A percentile compares a stretch with the other conserved stretches of the same genome.
Evolutionary conservation across 2,888 invertebrate genomes (phyloP).

Genomic region (Diarsia mendica): DNA sequence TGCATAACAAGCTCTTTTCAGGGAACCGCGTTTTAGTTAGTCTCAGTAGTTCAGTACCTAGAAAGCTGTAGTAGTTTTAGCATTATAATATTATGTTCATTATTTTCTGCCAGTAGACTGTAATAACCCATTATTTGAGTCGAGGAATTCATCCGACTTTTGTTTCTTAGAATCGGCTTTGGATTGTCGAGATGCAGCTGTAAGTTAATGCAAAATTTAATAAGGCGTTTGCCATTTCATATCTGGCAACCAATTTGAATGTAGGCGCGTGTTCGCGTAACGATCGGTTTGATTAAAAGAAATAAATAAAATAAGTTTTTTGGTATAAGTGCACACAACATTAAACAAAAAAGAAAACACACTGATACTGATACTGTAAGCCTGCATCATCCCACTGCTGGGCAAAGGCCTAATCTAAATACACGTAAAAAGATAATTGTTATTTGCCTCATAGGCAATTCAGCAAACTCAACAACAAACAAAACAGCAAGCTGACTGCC

Average conservation of each 20-base stretch:
- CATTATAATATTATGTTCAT: neutral
- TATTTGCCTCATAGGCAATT: neutral
- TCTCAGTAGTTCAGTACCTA: neutral
- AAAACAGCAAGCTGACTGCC: neutral
- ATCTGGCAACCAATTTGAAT: neutral
- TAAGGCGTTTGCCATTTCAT: neutral
- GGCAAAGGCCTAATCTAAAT: too few species aligned
- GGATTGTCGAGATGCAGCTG: neutral
- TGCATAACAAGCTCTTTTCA: neutral
- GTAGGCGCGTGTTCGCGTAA: neutral
- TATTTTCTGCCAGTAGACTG: neutral
- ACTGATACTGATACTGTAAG: too few species aligned
- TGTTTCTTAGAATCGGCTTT: neutral
- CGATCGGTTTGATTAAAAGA: neutral
- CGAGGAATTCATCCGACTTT: neutral
- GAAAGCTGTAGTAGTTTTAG: neutral
- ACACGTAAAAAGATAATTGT: neutral
- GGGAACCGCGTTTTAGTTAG: neutral
- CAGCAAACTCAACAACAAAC: too few species aligned
- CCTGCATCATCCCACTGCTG: too few species aligned
- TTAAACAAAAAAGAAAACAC: neutral
- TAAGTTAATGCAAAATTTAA: neutral
- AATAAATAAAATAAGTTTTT: neutral
- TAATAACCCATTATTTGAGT: neutral
- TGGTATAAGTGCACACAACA: neutral